Evolutionary conservation across 2,797 vertebrate genomes (phyloP).

Genomic region (Choloepus didactylus): DNA sequence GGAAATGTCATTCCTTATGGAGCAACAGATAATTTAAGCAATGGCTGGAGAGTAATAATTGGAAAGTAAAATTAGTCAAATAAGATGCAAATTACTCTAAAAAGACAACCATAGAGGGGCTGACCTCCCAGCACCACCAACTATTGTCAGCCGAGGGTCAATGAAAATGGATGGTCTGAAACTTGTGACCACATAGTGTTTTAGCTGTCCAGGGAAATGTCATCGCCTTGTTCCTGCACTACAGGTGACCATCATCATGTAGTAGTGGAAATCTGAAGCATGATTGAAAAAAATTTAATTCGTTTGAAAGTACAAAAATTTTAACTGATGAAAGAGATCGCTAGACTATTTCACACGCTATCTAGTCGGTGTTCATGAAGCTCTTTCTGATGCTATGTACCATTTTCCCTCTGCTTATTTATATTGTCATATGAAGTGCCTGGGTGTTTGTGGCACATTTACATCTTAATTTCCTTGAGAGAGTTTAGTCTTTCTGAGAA

Average conservation of each 20-base stretch:
- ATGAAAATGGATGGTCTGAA: background rate
- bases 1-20: slow-evolving; percentile 85
- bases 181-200: background rate
- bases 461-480: background rate
- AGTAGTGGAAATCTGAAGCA: background rate
- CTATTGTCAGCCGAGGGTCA: slow-evolving; percentile 69
- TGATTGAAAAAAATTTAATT: background rate
- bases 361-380: background rate
- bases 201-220: slow-evolving; percentile 21
- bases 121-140: slow-evolving; percentile 79
- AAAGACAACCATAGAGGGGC: slow-evolving; percentile 70
- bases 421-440: background rate
- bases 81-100: slow-evolving; percentile 86
- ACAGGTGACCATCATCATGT: background rate
- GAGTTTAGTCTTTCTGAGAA: slow-evolving; percentile 22
- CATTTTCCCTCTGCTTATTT: background rate
- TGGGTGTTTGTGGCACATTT: background rate
- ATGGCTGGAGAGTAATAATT: slow-evolving; percentile 87
- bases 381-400: background rate
- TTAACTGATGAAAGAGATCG: background rate
- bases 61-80: slow-evolving; percentile 87
- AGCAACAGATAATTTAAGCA: slow-evolving; percentile 88
- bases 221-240: background rate
- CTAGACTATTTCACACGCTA: background rate
- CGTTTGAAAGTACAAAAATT: background rate